Percentiles rank a stretch among this genome's conserved stretches.
Evolutionary conservation across 1,140 invertebrate genomes (phyloP).

Genomic region (Drosophila trapezifrons): DNA sequence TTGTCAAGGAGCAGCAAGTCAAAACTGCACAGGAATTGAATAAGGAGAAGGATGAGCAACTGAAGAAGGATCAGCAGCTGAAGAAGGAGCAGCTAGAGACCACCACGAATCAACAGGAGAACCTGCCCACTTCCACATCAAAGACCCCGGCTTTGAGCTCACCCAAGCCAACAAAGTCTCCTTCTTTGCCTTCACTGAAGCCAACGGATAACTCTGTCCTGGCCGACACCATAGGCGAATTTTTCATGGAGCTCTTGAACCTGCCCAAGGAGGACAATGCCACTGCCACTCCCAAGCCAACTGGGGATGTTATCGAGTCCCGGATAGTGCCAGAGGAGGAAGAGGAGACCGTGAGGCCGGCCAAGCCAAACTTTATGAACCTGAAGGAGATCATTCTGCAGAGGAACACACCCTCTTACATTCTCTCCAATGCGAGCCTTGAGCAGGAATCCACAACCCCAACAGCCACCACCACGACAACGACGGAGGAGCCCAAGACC

Average conservation of each 20-base stretch:
- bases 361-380: conserved; percentile 78
- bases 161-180: conserved; percentile 21
- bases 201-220: conserved; percentile 68
- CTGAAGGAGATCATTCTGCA: conserved; percentile 77
- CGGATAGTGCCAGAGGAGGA: conserved; percentile 68
- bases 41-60: conserved; percentile 57
- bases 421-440: conserved; percentile 21
- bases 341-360: conserved; percentile 4
- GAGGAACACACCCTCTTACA: conserved; percentile 54
- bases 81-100: conserved; percentile 19
- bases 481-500: conserved; percentile 27
- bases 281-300: conserved; percentile 32
- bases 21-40: conserved; percentile 6
- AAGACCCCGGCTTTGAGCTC: conserved; percentile 10
- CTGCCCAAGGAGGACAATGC: conserved; percentile 68
- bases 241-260: conserved; percentile 79
- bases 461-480: conserved; percentile 26
- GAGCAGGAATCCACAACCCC: conserved; percentile 18
- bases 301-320: conserved; percentile 53
- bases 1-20: background rate
- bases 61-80: background rate
- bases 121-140: background rate
- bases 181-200: conserved; percentile 8
- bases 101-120: conserved; percentile 18
- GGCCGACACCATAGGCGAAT: conserved; percentile 78